Conservation (phyloP, 2,113 vertebrate genomes). For the Theristicus caerulescens region DNA sequence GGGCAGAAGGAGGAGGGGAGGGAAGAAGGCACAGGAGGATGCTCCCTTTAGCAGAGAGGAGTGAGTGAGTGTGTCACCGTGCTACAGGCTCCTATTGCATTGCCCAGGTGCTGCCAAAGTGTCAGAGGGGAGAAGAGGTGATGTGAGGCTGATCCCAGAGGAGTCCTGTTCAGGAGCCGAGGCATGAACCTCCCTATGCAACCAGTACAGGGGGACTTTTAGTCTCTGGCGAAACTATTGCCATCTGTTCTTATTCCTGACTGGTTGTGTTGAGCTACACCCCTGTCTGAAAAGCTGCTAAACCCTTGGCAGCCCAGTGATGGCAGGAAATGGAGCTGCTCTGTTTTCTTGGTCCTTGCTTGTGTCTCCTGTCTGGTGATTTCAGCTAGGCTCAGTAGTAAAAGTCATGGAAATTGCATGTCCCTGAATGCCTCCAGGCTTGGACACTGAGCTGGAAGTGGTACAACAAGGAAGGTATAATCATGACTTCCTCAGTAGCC, state of each 20-base stretch:
- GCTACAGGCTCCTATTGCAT: neutral
- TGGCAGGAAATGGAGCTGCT: neutral
- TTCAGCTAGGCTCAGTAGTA: conserved; percentile 8
- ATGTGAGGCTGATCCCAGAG: neutral
- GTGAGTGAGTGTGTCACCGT: neutral
- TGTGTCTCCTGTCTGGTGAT: conserved; percentile 11
- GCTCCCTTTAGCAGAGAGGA: neutral
- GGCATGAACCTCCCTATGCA: neutral
- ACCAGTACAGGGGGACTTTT: neutral
- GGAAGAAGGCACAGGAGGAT: neutral
- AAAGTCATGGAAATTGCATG: conserved; percentile 23
- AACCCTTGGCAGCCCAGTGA: neutral
- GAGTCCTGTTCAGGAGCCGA: neutral
- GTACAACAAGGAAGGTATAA: conserved; percentile 32
- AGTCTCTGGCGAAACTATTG: neutral
- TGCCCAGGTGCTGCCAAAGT: neutral
- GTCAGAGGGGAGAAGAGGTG: neutral
- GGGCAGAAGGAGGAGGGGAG: neutral
- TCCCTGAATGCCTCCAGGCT: conserved; percentile 40
- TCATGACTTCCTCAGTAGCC: conserved; percentile 28
- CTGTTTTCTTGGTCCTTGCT: conserved; percentile 20
- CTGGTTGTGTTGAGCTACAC: neutral
- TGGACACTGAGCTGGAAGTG: conserved; percentile 15
- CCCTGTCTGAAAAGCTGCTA: conserved; percentile 1
- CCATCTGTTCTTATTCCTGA: neutral